Percentiles rank a stretch among this genome's conserved stretches.
Evolutionary conservation across 2,113 vertebrate genomes (phyloP).

Genomic region (Ptilorrhoa leucosticta): DNA sequence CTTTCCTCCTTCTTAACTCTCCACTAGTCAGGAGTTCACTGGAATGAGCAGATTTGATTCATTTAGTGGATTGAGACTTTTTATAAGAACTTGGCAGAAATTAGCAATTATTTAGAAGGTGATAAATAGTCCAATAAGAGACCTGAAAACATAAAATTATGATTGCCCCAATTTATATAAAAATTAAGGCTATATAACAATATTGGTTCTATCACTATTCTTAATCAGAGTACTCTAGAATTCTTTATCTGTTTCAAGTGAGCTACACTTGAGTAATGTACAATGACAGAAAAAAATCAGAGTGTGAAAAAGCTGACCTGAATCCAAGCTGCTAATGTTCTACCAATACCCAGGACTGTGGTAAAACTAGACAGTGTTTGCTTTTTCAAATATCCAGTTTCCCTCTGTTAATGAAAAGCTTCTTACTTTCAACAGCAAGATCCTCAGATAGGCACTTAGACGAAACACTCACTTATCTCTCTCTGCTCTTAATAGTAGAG

Average conservation of each 20-base stretch:
- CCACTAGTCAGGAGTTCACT: neutral
- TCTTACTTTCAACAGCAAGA: neutral
- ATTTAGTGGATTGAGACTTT: neutral
- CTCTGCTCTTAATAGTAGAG: neutral
- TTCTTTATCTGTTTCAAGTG: neutral
- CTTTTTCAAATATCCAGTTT: neutral
- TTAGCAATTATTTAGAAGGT: neutral
- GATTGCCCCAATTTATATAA: neutral
- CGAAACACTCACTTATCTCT: neutral
- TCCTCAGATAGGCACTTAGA: neutral
- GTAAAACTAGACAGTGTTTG: neutral
- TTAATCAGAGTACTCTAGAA: neutral
- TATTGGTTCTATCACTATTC: neutral
- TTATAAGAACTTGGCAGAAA: neutral
- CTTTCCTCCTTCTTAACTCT: slow-evolving; percentile 3
- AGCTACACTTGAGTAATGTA: neutral
- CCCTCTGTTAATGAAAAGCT: neutral
- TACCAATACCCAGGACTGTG: neutral
- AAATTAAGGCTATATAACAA: neutral
- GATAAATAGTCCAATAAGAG: neutral
- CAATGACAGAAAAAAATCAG: neutral
- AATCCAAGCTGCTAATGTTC: neutral
- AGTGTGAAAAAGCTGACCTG: neutral
- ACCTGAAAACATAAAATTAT: neutral
- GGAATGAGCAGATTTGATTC: neutral